Base-by-base conservation (phyloP, 2,113 vertebrate genomes). In the Heterocephalus glaber region DNA sequence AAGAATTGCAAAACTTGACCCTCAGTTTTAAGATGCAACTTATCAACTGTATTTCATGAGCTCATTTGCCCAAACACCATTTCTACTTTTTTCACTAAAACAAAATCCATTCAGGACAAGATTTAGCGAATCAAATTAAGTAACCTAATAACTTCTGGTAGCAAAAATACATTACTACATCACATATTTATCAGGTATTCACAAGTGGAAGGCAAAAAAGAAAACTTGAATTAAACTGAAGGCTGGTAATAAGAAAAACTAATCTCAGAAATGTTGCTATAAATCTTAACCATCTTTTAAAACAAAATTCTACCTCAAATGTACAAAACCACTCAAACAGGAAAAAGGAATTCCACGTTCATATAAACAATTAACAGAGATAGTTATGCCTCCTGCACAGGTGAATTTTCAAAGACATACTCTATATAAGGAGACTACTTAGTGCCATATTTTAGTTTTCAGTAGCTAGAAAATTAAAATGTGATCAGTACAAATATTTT, bases 101-200 rank as follows among this genome's bases (percentile, higher is more conserved):
- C 81, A 90, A 88, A 95, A 81, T 44, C 13, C 30, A 86, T 2
- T 61, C 11, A 35, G 0, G 54, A 93, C 79, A 92, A 35, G 58
- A 92, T 33, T 94, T 89, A 52, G 63, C 89, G 86, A 95, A 92
- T 77, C 95, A 92, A 97, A 91, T 86, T 96, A 63, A 26, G 44
- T 61, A 92, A 85, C 26, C 38, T 77, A 90, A 41, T 38, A 14
- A 24, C 74, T 97, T 54, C 82, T 85, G 56, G 72, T 56, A 88
- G 58, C 35, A 95, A 92, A 88, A 95, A 38, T 84, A 14, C 5
- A 77, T 65, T 26, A 52, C 60, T 87, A 68, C 47, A 91, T 66
- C 49, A 58, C 61, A 97, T 22, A 91, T 33, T 61, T 26, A 24
- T 54, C 79, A 88, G 20, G 35, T 70, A 49, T 79, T 96, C 44